phyloP scores from a whole-genome alignment of 1,140 invertebrate genomes.

The Lepidurus couesii region DNA sequence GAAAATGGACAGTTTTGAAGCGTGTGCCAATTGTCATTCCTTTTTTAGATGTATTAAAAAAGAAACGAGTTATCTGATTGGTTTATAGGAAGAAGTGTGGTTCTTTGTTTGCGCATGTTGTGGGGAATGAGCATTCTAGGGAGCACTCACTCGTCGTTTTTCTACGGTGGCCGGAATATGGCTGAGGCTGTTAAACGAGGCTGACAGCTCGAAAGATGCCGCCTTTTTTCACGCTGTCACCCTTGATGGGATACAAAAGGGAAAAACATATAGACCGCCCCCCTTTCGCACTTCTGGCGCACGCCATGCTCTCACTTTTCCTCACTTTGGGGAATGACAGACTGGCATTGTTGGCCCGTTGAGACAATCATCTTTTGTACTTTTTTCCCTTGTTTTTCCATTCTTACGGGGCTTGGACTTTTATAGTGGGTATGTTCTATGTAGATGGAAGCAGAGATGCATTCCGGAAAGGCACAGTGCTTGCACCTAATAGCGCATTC shows the following conservation, averaged over 20 bases:
- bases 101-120: no score
- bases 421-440: background rate
- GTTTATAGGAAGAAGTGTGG: background rate
- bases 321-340: background rate
- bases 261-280: constrained; percentile 18
- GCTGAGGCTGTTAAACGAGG: constrained; percentile 17
- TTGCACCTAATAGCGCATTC: no score
- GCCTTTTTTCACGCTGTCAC: constrained; percentile 21
- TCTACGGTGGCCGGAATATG: background rate
- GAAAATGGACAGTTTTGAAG: background rate
- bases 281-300: background rate
- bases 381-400: background rate
- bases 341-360: background rate
- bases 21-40: background rate
- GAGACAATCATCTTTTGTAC: background rate
- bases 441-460: background rate
- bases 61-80: background rate
- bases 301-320: background rate
- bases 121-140: background rate
- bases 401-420: background rate
- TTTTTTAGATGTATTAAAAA: background rate
- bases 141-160: background rate
- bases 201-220: constrained; percentile 7
- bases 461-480: no score
- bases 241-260: constrained; percentile 18